These are phyloP conservation scores for Cheirogaleus medius DNA, from an alignment of 2,113 vertebrate species.

Conservation along the genomic window DNA sequence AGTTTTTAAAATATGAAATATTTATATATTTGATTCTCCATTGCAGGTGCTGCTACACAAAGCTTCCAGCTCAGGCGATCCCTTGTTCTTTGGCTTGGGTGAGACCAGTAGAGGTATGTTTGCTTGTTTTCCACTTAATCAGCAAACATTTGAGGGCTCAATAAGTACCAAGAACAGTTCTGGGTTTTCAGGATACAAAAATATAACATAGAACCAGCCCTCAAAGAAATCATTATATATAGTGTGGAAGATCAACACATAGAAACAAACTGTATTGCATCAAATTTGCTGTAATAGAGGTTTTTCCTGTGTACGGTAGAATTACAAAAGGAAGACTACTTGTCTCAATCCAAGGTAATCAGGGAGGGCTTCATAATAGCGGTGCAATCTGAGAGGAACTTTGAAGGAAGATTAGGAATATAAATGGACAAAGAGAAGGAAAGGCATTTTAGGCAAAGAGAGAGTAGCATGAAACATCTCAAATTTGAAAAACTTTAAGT, in stretches of 20 bases:
- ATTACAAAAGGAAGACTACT: too few species aligned
- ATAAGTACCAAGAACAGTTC: not conserved
- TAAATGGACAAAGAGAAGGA: not conserved
- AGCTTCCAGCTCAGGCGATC: conserved; percentile 94
- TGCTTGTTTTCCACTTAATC: not conserved
- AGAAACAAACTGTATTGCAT: not conserved
- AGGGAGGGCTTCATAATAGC: not conserved
- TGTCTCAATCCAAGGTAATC: not conserved
- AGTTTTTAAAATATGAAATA: not conserved
- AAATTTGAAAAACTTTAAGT: not conserved
- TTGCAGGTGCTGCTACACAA: conserved; percentile 90
- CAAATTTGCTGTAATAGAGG: not conserved
- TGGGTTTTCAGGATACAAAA: not conserved
- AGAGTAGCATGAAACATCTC: not conserved
- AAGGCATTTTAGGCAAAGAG: not conserved
- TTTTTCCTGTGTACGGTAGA: not conserved
- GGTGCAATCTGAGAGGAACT: not conserved
- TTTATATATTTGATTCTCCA: not conserved
- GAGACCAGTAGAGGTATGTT: conserved; percentile 87
- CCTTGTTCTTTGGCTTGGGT: conserved; percentile 91
- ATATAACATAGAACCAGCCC: not conserved
- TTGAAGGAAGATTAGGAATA: not conserved
- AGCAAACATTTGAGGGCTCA: not conserved
- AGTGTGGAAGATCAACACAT: not conserved
- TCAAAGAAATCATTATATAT: not conserved